Evolutionary conservation across 2,797 vertebrate species (phyloP).

Genomic region (Oophaga sylvatica): DNA sequence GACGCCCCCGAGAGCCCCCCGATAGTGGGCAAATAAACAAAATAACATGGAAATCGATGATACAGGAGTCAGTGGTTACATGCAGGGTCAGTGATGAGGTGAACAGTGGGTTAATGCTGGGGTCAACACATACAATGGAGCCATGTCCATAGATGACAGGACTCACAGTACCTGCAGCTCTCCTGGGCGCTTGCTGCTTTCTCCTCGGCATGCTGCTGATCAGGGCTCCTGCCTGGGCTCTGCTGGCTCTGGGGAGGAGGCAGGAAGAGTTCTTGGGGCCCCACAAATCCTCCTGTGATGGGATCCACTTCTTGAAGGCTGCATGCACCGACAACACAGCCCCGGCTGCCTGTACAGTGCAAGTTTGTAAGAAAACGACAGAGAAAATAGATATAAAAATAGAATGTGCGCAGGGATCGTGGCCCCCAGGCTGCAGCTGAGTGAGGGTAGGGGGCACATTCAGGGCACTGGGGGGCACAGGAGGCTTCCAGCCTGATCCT

Average conservation of each 20-base stretch:
- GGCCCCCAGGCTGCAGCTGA: slow-evolving; percentile 24
- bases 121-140: not conserved
- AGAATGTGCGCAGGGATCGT: slow-evolving; percentile 11
- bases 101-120: not conserved
- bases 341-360: slow-evolving; percentile 75
- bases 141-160: not conserved
- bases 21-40: not conserved
- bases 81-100: slow-evolving; percentile 23
- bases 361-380: slow-evolving; percentile 69
- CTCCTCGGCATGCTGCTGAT: slow-evolving; percentile 89
- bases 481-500: slow-evolving; percentile 69
- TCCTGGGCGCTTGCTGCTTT: slow-evolving; percentile 97
- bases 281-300: slow-evolving; percentile 77
- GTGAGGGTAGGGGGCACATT: slow-evolving; percentile 59
- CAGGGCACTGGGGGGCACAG: slow-evolving; percentile 71
- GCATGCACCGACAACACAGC: slow-evolving; percentile 50
- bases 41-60: not conserved
- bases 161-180: slow-evolving; percentile 88
- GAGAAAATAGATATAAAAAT: slow-evolving; percentile 58
- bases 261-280: slow-evolving; percentile 77
- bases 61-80: not conserved
- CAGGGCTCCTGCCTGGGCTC: slow-evolving; percentile 60
- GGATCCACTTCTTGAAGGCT: slow-evolving; percentile 79
- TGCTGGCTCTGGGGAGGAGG: slow-evolving; percentile 61
- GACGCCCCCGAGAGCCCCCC: not conserved